Evolutionary conservation across 2,888 invertebrate species (phyloP).

Genomic region (Philopedon plagiatum): DNA sequence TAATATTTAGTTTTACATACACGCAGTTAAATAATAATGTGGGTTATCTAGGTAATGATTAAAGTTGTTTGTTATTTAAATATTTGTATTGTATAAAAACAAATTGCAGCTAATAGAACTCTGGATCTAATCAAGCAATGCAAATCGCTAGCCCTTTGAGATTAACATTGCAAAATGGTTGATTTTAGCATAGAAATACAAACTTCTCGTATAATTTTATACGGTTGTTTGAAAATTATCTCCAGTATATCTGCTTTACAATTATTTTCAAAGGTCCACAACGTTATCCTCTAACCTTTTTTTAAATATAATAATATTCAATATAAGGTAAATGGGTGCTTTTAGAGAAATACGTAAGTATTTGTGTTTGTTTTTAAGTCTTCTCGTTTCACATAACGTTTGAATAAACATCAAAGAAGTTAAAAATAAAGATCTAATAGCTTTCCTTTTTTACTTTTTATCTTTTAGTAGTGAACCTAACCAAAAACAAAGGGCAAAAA

Average conservation of each 20-base stretch:
- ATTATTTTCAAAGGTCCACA: background rate
- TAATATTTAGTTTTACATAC: constrained; percentile 21
- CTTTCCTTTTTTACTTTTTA: background rate
- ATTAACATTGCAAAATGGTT: constrained; percentile 39
- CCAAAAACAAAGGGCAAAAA: background rate
- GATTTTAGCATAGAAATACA: constrained; percentile 34
- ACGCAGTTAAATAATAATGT: constrained; percentile 16
- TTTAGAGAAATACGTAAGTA: background rate
- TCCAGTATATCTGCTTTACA: background rate
- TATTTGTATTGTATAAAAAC: constrained; percentile 43
- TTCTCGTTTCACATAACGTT: background rate
- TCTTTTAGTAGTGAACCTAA: background rate
- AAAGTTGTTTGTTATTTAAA: constrained; percentile 45
- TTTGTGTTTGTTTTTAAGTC: background rate
- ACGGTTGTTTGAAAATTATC: constrained; percentile 7
- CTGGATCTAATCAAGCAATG: constrained; percentile 43
- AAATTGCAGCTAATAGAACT: constrained; percentile 36
- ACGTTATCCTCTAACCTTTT: background rate
- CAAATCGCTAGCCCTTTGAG: constrained; percentile 37
- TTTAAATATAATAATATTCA: background rate
- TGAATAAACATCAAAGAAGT: background rate
- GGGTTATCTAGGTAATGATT: constrained; percentile 26
- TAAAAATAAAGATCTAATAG: background rate
- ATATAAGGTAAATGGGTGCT: background rate
- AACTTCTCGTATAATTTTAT: constrained; percentile 22